phyloP scores from a whole-genome alignment of 64 coral and sea anemone species.

The Catalaphyllia jardinei region DNA sequence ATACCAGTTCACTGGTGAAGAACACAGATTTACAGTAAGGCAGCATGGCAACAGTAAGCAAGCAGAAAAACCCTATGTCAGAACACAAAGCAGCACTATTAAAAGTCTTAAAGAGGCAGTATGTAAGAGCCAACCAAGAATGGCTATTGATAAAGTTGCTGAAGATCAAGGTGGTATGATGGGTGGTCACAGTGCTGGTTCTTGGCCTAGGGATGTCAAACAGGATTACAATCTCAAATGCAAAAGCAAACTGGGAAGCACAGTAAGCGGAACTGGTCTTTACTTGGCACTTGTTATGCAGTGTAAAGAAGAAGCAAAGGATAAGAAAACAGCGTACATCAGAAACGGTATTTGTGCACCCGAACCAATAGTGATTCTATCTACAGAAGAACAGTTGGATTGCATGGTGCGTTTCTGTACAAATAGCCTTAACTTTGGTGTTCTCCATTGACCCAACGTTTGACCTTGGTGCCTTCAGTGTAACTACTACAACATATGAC shows the following conservation, averaged over 20 bases:
- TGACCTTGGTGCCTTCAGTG: constrained; percentile 27
- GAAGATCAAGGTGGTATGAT: constrained; percentile 25
- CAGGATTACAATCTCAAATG: constrained; percentile 5
- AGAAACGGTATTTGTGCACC: background rate
- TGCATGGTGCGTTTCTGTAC: constrained; percentile 25
- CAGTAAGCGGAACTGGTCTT: constrained; percentile 11
- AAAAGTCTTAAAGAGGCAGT: constrained; percentile 23
- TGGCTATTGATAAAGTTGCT: constrained; percentile 22
- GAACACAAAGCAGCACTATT: constrained; percentile 27
- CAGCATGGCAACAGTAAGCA: background rate
- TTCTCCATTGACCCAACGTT: background rate
- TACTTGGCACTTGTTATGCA: constrained; percentile 16
- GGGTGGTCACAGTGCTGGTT: constrained; percentile 5
- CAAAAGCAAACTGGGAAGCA: background rate
- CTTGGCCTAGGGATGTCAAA: constrained; percentile 17
- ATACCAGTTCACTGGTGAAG: too few relatives aligned
- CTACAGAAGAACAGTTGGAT: constrained; percentile 15
- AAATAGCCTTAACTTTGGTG: background rate
- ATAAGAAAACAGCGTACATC: constrained; percentile 2
- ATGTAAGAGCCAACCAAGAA: constrained; percentile 15
- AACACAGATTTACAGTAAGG: too few relatives aligned
- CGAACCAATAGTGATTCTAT: constrained; percentile 11
- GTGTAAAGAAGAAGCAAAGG: constrained; percentile 8
- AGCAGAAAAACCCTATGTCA: constrained; percentile 12
- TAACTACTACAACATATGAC: constrained; percentile 25